Conservation (phyloP, 2,113 vertebrate species). For the Zingel zingel region DNA sequence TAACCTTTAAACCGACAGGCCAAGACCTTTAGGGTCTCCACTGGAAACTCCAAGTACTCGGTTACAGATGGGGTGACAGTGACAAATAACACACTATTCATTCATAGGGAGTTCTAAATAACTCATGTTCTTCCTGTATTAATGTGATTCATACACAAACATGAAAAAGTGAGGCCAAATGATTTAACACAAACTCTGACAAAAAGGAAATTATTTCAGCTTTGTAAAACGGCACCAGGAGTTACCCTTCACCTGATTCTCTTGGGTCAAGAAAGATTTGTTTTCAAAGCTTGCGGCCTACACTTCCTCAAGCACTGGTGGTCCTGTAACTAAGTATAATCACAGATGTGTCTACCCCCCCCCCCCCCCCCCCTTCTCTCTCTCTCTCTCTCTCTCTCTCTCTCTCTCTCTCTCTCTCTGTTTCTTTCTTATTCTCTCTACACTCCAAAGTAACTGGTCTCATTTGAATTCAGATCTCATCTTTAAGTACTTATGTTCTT, state of each 20-base stretch:
- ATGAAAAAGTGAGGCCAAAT: background rate
- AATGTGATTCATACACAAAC: slow-evolving; percentile 13
- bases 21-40: slow-evolving; percentile 12
- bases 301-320: slow-evolving; percentile 74
- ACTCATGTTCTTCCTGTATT: slow-evolving; percentile 8
- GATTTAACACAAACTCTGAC: slow-evolving; percentile 29
- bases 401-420: no score
- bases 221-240: slow-evolving; percentile 51
- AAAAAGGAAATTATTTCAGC: slow-evolving; percentile 46
- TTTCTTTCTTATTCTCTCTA: slow-evolving; percentile 8
- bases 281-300: slow-evolving; percentile 60
- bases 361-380: background rate
- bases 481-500: slow-evolving; percentile 31
- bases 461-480: slow-evolving; percentile 35
- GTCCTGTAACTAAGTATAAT: slow-evolving; percentile 70
- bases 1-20: slow-evolving; percentile 20
- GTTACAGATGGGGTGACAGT: slow-evolving; percentile 17
- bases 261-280: slow-evolving; percentile 57
- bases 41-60: background rate
- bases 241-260: slow-evolving; percentile 52
- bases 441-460: background rate
- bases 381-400: no score
- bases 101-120: slow-evolving; percentile 1
- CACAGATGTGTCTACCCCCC: slow-evolving; percentile 72
- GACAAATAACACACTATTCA: slow-evolving; percentile 21